These are phyloP conservation scores for Andrena bucephala DNA, from an alignment of 2,888 invertebrate genomes.

Conservation along the genomic window DNA sequence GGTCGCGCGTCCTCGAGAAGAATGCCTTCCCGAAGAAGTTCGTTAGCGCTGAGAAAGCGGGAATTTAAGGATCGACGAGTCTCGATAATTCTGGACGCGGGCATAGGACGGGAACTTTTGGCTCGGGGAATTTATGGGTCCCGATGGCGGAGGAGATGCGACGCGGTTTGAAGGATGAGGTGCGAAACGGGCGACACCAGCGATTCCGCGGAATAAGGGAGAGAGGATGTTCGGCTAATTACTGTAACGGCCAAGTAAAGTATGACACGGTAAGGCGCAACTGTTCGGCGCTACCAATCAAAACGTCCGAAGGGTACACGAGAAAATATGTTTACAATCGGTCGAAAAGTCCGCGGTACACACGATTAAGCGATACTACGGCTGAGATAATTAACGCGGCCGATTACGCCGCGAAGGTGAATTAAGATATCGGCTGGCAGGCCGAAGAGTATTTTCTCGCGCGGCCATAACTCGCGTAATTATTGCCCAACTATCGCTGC, in stretches of 20 bases:
- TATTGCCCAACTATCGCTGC: conserved; percentile 44
- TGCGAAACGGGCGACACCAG: not conserved
- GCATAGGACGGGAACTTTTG: too few species aligned
- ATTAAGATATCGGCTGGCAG: conserved; percentile 49
- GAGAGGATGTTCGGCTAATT: not conserved
- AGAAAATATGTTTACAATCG: conserved; percentile 31
- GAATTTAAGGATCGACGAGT: too few species aligned
- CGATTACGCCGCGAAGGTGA: conserved; percentile 23
- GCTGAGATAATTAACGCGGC: conserved; percentile 35
- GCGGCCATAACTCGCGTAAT: conserved; percentile 45
- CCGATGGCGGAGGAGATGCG: too few species aligned
- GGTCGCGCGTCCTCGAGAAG: too few species aligned
- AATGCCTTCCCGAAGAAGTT: too few species aligned
- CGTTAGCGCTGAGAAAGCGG: too few species aligned
- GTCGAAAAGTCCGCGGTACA: conserved; percentile 3
- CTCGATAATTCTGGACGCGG: too few species aligned
- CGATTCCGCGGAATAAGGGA: not conserved
- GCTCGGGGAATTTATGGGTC: too few species aligned
- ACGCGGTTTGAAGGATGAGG: too few species aligned
- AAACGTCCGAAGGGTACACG: not conserved
- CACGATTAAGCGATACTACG: conserved; percentile 8
- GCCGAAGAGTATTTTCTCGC: conserved; percentile 31
- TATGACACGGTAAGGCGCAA: not conserved
- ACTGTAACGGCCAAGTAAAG: not conserved
- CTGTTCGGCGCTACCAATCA: not conserved